Base-by-base conservation (phyloP, 2,113 vertebrate species). In the Accipiter cooperii region DNA sequence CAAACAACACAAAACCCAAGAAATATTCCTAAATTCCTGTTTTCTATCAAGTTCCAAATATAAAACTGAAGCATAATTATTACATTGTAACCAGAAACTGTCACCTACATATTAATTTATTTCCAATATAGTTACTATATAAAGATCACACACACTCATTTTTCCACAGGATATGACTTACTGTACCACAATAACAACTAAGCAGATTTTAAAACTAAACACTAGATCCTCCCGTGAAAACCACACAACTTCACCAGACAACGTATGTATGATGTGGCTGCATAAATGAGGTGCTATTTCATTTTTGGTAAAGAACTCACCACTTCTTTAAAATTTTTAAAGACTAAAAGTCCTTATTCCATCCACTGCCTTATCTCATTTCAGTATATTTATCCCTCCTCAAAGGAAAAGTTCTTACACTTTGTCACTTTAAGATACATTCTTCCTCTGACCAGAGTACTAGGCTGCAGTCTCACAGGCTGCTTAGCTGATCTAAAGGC, bases 261-360 rank as follows among this genome's bases (percentile, higher is more conserved):
- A n/a, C 20, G 4, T 1, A n/a, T 7, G 29, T 33, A 8, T 1
- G 2, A 19, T 10, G 8, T 1, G 9, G 60, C 49, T 73, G 57
- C 57, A 64, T 3, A 63, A 81, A 46, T 2, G 4, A 80, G 9
- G 9, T 12, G 58, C 8, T 20, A 7, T 2, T 82, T 66, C 12
- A 13, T 25, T 75, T 68, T 24, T 4, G 2, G 15, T 3, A 61
- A 10, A 64, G 22, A 83, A 65, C 36, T 38, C 24, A 1, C 7
- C 58, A 36, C 47, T 52, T 38, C 47, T 52, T 38, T 0, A 42
- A 20, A 10, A 4, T 4, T 58, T 82, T 40, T 38, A 33, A 69
- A 65, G 54, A 31, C 18, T 38, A 4, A 0, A 70, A 51, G 55
- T 34, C 34, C 33, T 87, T 60, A 75, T 68, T 40, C 46, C 28